Percentiles rank a stretch among this genome's conserved stretches.
These are phyloP conservation scores for Oscheius onirici DNA, from an alignment of 2,888 invertebrate genomes.

Conservation along the genomic window DNA sequence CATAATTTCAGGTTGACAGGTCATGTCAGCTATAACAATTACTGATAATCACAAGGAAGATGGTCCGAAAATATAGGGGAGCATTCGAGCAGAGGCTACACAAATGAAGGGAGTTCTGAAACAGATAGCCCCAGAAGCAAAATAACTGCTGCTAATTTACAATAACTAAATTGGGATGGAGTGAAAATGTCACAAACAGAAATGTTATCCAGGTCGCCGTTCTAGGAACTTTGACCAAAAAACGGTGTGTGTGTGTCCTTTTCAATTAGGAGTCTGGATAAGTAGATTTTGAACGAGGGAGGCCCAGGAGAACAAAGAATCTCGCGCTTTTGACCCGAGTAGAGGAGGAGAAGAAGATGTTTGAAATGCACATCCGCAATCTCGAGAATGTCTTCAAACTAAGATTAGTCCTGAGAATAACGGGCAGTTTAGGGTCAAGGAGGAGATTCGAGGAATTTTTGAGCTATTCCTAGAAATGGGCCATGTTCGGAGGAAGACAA, in stretches of 20 bases:
- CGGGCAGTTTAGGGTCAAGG: neutral
- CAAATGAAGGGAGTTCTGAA: no score
- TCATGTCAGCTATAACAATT: no score
- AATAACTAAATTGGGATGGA: no score
- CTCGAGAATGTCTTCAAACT: neutral
- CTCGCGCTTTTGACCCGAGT: neutral
- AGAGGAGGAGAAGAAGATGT: neutral
- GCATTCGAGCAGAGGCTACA: no score
- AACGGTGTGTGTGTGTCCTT: no score
- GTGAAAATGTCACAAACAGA: no score
- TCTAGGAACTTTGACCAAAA: no score
- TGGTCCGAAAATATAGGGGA: no score
- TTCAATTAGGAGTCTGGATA: neutral
- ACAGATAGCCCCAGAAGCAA: no score
- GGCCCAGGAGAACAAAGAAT: neutral
- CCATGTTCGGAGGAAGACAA: constrained; percentile 3
- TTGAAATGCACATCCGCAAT: constrained; percentile 1
- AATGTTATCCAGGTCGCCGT: no score
- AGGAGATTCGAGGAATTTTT: neutral
- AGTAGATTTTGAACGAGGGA: neutral
- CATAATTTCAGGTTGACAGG: neutral
- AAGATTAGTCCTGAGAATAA: neutral
- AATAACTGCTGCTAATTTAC: no score
- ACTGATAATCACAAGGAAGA: no score
- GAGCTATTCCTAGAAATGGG: neutral